These are phyloP conservation scores for Columbina picui DNA, from an alignment of 2,113 vertebrate genomes.

Conservation along the genomic window DNA sequence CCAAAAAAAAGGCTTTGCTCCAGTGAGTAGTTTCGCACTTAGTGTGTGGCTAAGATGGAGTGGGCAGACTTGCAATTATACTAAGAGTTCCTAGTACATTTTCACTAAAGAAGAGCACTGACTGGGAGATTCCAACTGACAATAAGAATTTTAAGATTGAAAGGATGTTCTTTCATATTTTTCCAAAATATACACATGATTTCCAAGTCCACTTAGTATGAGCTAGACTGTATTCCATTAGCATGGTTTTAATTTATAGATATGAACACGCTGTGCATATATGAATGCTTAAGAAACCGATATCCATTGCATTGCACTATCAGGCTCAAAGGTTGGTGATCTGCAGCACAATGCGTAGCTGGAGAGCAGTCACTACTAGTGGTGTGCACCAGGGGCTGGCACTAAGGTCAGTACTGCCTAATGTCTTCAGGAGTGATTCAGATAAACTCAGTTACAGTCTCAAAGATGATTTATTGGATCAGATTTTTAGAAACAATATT, in stretches of 20 bases:
- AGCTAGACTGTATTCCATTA: background rate
- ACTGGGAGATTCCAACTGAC: background rate
- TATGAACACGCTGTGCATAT: background rate
- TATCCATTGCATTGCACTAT: background rate
- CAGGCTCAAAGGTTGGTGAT: background rate
- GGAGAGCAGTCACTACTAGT: background rate
- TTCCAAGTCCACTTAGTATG: background rate
- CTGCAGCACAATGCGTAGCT: fast-evolving
- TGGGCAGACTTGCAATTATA: background rate
- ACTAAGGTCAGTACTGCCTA: background rate
- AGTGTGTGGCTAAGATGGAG: background rate
- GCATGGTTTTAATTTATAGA: background rate
- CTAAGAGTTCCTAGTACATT: background rate
- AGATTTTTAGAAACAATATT: background rate
- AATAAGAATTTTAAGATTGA: background rate
- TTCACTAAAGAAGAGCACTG: background rate
- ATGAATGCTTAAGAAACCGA: background rate
- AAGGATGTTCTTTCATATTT: background rate
- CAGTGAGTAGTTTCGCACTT: background rate
- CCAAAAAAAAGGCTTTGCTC: background rate
- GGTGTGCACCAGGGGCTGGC: background rate
- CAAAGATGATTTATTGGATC: background rate
- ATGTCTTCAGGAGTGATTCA: background rate
- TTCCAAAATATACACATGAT: background rate
- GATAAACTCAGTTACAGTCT: background rate